Percentiles rank a stretch among this genome's conserved stretches.
These are phyloP conservation scores for Epistrophe grossulariae DNA, from an alignment of 2,888 invertebrate species.

Conservation along the genomic window DNA sequence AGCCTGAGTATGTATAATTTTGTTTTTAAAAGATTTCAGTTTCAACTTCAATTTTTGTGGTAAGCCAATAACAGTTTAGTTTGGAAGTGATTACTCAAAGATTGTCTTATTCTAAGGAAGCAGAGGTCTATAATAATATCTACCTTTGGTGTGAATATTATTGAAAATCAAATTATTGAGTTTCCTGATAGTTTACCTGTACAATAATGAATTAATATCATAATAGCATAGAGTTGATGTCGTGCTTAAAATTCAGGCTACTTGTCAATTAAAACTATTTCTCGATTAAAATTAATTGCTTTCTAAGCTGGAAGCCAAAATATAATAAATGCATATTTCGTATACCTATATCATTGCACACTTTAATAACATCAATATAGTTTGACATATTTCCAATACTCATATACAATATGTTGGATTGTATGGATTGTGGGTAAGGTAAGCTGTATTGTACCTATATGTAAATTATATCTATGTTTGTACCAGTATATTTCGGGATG, in stretches of 20 bases:
- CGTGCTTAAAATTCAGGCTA: neutral
- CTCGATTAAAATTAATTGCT: constrained; percentile 17
- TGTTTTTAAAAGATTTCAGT: no score
- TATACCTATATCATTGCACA: neutral
- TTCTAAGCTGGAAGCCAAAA: neutral
- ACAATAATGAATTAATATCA: neutral
- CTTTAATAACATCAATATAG: neutral
- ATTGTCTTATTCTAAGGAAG: neutral
- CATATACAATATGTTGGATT: neutral
- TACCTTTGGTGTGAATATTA: neutral
- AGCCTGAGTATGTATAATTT: no score
- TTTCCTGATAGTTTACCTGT: neutral
- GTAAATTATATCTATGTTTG: no score
- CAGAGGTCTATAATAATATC: neutral
- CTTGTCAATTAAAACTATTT: neutral
- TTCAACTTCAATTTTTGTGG: no score
- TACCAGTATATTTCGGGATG: neutral
- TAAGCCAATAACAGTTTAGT: neutral
- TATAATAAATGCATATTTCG: neutral
- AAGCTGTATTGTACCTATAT: no score
- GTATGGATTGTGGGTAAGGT: no score
- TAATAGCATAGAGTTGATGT: neutral
- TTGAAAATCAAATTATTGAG: constrained; percentile 1
- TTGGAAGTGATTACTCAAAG: neutral
- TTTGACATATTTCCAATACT: neutral